Percentiles rank a stretch among this genome's conserved stretches.
Evolutionary conservation across 2,888 invertebrate genomes (phyloP).

Genomic region (Philereme vetulata): DNA sequence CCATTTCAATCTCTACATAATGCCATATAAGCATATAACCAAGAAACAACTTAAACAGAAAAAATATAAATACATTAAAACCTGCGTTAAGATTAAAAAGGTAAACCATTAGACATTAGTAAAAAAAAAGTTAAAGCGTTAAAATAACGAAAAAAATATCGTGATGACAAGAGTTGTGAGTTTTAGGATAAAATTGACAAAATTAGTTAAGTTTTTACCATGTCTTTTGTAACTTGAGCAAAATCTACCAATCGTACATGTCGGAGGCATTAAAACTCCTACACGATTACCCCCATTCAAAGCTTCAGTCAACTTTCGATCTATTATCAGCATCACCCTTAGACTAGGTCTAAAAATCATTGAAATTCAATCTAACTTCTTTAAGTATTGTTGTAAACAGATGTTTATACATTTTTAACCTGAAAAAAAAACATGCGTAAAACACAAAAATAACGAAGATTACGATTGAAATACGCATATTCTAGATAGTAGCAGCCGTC

Average conservation of each 20-base stretch:
- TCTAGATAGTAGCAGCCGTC: no score
- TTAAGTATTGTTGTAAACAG: no score
- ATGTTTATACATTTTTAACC: no score
- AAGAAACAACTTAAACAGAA: neutral
- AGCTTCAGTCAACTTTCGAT: no score
- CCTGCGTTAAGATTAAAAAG: constrained; percentile 18
- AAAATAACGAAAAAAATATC: constrained; percentile 21
- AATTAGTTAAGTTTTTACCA: constrained; percentile 12
- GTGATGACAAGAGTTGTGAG: constrained; percentile 22
- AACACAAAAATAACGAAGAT: no score
- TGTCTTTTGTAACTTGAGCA: constrained; percentile 24
- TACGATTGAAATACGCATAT: no score
- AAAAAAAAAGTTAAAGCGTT: constrained; percentile 33
- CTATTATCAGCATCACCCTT: no score
- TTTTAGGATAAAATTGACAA: constrained; percentile 23
- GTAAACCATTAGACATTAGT: constrained; percentile 22
- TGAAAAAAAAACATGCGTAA: no score
- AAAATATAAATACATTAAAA: constrained; percentile 13
- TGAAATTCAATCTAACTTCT: no score
- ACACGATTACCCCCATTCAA: no score
- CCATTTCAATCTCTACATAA: neutral
- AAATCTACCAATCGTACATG: neutral
- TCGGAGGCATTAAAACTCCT: no score
- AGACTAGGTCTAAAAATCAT: no score
- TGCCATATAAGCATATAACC: neutral